Conservation (phyloP, 2,888 invertebrate species). For the Abrostola tripartita region DNA sequence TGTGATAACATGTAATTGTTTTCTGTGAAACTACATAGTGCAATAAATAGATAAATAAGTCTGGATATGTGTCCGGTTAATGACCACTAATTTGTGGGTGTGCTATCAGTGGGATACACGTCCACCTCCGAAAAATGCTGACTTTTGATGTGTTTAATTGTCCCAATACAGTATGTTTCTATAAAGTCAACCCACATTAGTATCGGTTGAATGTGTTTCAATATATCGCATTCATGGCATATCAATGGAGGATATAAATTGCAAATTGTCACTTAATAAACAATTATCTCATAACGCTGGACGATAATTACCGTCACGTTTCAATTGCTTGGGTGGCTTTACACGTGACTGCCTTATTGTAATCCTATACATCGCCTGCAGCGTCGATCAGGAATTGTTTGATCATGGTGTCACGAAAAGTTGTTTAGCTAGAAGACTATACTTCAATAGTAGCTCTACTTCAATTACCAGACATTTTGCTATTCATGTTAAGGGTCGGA, state of each 20-base stretch:
- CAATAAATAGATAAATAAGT: too few relatives aligned
- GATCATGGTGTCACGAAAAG: not conserved
- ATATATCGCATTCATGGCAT: slow-evolving; percentile 28
- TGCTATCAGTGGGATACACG: too few relatives aligned
- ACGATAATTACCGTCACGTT: slow-evolving; percentile 56
- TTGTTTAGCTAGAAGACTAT: not conserved
- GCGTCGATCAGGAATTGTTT: not conserved
- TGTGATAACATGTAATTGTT: too few relatives aligned
- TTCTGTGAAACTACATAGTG: too few relatives aligned
- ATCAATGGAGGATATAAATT: slow-evolving; percentile 53
- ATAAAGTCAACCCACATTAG: slow-evolving; percentile 3
- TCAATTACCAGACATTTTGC: too few relatives aligned
- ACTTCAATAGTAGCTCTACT: too few relatives aligned
- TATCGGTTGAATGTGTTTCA: slow-evolving; percentile 7
- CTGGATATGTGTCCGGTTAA: too few relatives aligned
- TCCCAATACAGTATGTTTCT: slow-evolving; percentile 19
- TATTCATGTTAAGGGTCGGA: too few relatives aligned
- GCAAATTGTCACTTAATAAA: slow-evolving; percentile 54
- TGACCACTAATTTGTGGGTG: too few relatives aligned
- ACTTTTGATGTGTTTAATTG: not conserved
- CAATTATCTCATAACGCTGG: slow-evolving; percentile 44
- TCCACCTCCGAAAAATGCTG: too few relatives aligned
- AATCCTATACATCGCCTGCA: not conserved
- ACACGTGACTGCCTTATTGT: slow-evolving; percentile 43
- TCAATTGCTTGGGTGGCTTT: slow-evolving; percentile 22